Base-by-base conservation (phyloP, 2,113 vertebrate species). In the Boleophthalmus pectinirostris region DNA sequence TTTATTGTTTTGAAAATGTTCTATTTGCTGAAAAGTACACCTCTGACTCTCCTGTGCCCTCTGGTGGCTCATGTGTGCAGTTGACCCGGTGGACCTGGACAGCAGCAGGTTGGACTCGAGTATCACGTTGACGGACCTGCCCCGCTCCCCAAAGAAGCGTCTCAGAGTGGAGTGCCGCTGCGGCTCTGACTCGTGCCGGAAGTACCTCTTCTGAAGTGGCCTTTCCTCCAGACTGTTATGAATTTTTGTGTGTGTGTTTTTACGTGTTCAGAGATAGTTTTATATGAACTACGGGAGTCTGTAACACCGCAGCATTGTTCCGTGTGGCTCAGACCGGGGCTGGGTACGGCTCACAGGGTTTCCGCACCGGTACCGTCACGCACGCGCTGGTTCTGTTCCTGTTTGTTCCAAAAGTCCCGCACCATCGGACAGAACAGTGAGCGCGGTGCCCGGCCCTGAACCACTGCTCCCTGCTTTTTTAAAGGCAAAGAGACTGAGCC, bases 101-200 rank as follows among this genome's bases (percentile, higher is more conserved):
- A 96, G 96, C 85, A 95, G 93, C 74, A 94, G 92, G 81, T 97
- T 97, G 96, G 96, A 97, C 88, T 94, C 94, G 73, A 96, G 95
- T 90, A 96, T 96, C 69, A 93, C 92, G 68, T 85, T 94, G 66
- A 93, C 92, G 0, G 93, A 91, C 20, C 92, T 95, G 33, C 86
- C 94, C 0, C 21, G 53, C 53, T 56, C 53, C 53, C 94, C 96
- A 12, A 96, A 95, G 79, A 96, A 95, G 84, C 90, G 94, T 49
- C 75, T 93, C 66, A 92, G 93, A 67, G 95, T 97, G 64, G 95
- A 96, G 85, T 97, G 96, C 91, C 95, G 95, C 38, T 98, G 96
- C 73, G 96, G 95, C 25, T 93, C 93, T 0, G 89, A 93, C 64
- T 86, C 91, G 0, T 98, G 96, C 86, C 90, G 95, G 67, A 97